Conservation (phyloP, 2,113 vertebrate species). For the Ahaetulla prasina region DNA sequence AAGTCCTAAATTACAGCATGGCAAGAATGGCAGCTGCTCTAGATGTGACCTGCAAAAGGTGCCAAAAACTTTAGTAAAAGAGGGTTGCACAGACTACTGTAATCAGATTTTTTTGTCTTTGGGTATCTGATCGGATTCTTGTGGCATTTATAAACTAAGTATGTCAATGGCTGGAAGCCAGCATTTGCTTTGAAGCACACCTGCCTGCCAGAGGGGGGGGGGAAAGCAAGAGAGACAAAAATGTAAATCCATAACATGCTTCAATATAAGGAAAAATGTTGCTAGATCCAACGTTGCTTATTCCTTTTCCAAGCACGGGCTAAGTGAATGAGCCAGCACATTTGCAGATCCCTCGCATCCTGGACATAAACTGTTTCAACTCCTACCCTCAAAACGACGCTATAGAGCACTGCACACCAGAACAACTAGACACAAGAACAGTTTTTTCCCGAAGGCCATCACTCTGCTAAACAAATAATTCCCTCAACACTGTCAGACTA, state of each 20-base stretch:
- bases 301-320: background rate
- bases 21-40: background rate
- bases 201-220: fast-evolving
- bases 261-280: background rate
- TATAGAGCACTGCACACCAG: too few relatives aligned
- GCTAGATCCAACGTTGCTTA: background rate
- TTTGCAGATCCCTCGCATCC: too few relatives aligned
- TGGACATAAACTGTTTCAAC: too few relatives aligned
- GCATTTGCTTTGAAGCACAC: background rate
- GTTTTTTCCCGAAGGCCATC: too few relatives aligned
- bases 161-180: background rate
- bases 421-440: too few relatives aligned
- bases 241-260: background rate
- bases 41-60: background rate
- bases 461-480: too few relatives aligned
- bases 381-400: too few relatives aligned
- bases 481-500: too few relatives aligned
- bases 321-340: background rate
- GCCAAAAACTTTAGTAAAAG: background rate
- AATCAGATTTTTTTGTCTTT: background rate
- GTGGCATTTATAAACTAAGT: background rate
- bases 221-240: background rate
- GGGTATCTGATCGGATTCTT: background rate
- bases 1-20: background rate
- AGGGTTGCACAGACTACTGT: background rate